Evolutionary conservation across 2,888 invertebrate species (phyloP).

Genomic region (Lepidonotus clava): DNA sequence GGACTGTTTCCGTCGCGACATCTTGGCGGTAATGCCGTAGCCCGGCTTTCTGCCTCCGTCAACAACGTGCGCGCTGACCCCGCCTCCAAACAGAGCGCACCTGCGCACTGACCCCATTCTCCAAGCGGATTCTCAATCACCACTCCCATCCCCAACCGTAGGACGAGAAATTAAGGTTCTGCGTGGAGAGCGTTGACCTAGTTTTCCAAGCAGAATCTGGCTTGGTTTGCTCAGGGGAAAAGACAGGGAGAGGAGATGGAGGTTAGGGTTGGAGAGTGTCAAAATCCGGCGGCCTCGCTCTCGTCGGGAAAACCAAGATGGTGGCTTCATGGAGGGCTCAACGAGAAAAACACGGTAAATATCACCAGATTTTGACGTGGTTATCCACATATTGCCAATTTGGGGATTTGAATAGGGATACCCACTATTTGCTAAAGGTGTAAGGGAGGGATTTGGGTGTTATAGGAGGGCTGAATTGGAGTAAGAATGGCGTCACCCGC

Average conservation of each 20-base stretch:
- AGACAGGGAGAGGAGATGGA: too few species aligned
- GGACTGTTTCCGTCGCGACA: conserved; percentile 61
- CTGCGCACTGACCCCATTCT: conserved; percentile 57
- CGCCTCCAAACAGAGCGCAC: conserved; percentile 45
- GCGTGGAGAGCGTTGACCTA: too few species aligned
- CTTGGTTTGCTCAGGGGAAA: too few species aligned
- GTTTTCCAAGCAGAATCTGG: too few species aligned
- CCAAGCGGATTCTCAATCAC: too few species aligned
- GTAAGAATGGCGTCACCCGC: background rate
- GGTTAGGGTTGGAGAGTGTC: background rate
- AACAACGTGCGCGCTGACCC: conserved; percentile 59
- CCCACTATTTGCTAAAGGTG: too few species aligned
- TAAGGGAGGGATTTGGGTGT: too few species aligned
- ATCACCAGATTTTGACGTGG: background rate
- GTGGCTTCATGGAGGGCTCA: conserved; percentile 16
- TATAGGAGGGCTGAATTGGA: too few species aligned
- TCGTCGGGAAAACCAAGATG: conserved; percentile 48
- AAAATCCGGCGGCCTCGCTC: too few species aligned
- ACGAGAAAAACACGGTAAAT: conserved; percentile 29
- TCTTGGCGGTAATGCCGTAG: background rate
- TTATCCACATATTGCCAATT: background rate
- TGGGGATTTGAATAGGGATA: too few species aligned
- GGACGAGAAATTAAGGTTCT: too few species aligned
- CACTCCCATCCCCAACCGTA: too few species aligned
- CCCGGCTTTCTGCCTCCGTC: conserved; percentile 39